A percentile compares a stretch with the other conserved stretches of the same genome.
Conservation (phyloP, 2,888 invertebrate species). For the Dolomedes plantarius region DNA sequence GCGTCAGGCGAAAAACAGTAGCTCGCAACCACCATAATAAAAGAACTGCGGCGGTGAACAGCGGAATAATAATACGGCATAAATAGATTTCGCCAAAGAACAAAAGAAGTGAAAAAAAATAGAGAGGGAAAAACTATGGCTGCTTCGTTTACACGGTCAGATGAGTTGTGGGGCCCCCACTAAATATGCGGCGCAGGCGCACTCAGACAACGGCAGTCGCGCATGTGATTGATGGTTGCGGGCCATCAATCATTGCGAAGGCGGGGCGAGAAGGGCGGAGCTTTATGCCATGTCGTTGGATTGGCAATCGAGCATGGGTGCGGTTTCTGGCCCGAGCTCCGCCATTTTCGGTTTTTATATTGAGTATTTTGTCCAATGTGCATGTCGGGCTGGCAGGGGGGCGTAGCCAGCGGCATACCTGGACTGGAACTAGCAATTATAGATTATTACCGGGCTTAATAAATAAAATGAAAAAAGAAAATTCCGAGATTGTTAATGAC, state of each 20-base stretch:
- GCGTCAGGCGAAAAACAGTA: constrained; percentile 20
- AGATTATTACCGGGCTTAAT: background rate
- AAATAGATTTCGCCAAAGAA: constrained; percentile 32
- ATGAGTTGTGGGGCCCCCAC: constrained; percentile 45
- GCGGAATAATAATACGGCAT: constrained; percentile 55
- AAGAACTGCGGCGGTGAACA: constrained; percentile 13
- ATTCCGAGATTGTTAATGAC: constrained; percentile 9
- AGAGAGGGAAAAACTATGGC: background rate
- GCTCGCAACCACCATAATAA: constrained; percentile 12
- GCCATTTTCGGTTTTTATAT: background rate
- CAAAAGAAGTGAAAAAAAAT: constrained; percentile 12
- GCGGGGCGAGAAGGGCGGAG: constrained; percentile 43
- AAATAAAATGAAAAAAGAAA: background rate
- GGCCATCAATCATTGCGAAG: constrained; percentile 47
- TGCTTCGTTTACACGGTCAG: constrained; percentile 34
- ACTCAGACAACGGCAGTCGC: constrained; percentile 16
- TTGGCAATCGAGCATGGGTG: background rate
- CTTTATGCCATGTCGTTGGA: background rate
- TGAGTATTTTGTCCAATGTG: constrained; percentile 13
- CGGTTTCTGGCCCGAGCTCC: background rate
- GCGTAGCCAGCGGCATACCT: background rate
- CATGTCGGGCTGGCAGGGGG: background rate
- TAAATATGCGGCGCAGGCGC: constrained; percentile 30
- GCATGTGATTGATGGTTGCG: constrained; percentile 42
- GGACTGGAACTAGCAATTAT: background rate